Percentiles rank a stretch among this genome's conserved stretches.
Evolutionary conservation across 2,888 invertebrate species (phyloP).

Genomic region (Dasysyrphus tricinctus): DNA sequence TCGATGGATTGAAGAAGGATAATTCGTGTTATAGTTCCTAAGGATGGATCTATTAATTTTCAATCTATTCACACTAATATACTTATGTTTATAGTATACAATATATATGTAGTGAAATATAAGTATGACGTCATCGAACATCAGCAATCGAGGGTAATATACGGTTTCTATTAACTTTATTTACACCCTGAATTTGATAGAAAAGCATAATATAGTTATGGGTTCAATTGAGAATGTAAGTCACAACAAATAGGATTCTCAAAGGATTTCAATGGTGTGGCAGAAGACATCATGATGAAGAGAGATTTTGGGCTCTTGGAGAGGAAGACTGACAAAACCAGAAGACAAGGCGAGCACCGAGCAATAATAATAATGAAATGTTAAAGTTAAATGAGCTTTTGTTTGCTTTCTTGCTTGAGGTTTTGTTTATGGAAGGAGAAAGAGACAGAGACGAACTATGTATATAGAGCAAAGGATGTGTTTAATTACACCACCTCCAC

Average conservation of each 20-base stretch:
- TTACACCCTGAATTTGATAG: neutral
- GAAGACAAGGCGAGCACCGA: constrained; percentile 2
- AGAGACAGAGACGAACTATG: too few relatives aligned
- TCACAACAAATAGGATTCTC: neutral
- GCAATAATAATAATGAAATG: constrained; percentile 5
- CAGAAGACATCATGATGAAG: neutral
- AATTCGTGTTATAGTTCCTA: neutral
- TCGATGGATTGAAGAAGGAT: neutral
- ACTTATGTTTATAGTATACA: neutral
- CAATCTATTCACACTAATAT: constrained; percentile 6
- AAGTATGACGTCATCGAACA: neutral
- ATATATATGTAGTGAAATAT: too few relatives aligned
- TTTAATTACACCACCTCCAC: neutral
- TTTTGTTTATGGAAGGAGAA: neutral
- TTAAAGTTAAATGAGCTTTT: constrained; percentile 10
- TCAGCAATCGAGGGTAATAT: neutral
- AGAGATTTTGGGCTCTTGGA: neutral
- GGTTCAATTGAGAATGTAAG: neutral
- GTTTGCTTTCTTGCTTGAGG: neutral
- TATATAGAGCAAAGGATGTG: neutral
- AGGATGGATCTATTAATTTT: constrained; percentile 9
- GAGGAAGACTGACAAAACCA: neutral
- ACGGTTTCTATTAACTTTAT: neutral
- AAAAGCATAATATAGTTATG: neutral
- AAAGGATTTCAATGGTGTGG: neutral